These are phyloP conservation scores for Heliconius congener DNA, from an alignment of 1,140 invertebrate species.

Conservation along the genomic window DNA sequence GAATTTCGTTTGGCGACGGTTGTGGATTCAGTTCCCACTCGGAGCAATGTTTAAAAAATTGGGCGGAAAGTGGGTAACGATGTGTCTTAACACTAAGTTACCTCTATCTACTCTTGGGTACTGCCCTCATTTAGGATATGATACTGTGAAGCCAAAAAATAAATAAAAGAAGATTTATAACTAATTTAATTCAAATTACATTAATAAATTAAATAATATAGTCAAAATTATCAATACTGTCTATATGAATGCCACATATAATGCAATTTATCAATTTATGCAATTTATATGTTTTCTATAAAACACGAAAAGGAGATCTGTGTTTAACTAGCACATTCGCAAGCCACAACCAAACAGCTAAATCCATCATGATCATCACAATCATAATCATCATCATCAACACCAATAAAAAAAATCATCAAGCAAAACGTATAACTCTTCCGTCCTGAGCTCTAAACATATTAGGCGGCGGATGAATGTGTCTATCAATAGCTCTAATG, in stretches of 20 bases:
- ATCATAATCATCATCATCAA: background rate
- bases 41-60: no score
- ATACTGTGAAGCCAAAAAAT: background rate
- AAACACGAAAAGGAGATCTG: no score
- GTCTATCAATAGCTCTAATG: slow-evolving; percentile 7
- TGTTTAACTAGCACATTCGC: background rate
- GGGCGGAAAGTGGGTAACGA: no score
- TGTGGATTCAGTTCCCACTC: no score
- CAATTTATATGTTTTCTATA: no score
- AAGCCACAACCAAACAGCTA: background rate
- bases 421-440: slow-evolving; percentile 13
- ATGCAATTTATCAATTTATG: no score
- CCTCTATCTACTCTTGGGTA: no score
- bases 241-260: no score
- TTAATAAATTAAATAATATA: background rate
- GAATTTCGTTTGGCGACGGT: no score
- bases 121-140: no score
- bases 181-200: background rate
- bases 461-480: slow-evolving; percentile 26
- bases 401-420: background rate
- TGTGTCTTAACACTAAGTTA: no score
- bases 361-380: background rate
- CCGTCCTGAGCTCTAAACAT: slow-evolving; percentile 13
- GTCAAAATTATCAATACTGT: background rate
- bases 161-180: background rate